Base-by-base conservation (phyloP, 2,113 vertebrate species). In the Dicrurus megarhynchus region DNA sequence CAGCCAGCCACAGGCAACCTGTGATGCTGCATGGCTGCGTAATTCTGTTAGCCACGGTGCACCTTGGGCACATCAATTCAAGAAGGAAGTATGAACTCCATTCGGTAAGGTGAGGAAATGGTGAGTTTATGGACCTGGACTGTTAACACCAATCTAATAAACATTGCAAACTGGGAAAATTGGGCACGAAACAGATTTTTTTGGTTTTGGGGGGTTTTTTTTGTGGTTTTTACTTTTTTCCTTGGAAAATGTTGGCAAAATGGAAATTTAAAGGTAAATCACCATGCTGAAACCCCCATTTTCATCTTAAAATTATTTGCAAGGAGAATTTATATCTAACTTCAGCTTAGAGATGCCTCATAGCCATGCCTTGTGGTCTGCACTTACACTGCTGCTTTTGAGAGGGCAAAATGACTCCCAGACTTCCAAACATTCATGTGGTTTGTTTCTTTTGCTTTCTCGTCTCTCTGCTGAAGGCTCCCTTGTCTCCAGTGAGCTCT, bases 1-100 rank as follows among this genome's bases (percentile, higher is more conserved):
- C 56, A 75, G 52, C 39, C 35, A 85, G 46, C 39, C 78, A 69
- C 26, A 41, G 60, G 32, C 1, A 0, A 49, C 42, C 37, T 41
- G 50, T 53, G 55, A 21, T 76, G 41, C 23, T 0, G 0, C 10
- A 18, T 26, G 27, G 27, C 24, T 90, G 46, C 1, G 0, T 69
- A 28, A 44, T 89, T 84, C 68, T 74, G 1, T n/a, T 80, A 49
- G 19, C 18, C 24, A 44, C 23, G 52, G 41, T 52, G 8, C 20
- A 74, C 35, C 24, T 27, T 0, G 1, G n/a, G 26, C 18, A 56
- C 30, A 28, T 39, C 47, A 55, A 11, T 59, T 68, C 47, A 56
- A 49, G 70, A 21, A 59, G 11, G 16, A 85, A 33, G 16, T 30
- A 6, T 11, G 16, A 64, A 20, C 19, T 79, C 82, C 35, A 30